Evolutionary conservation across 1,140 invertebrate species (phyloP).

Genomic region (Drosophila cardini): DNA sequence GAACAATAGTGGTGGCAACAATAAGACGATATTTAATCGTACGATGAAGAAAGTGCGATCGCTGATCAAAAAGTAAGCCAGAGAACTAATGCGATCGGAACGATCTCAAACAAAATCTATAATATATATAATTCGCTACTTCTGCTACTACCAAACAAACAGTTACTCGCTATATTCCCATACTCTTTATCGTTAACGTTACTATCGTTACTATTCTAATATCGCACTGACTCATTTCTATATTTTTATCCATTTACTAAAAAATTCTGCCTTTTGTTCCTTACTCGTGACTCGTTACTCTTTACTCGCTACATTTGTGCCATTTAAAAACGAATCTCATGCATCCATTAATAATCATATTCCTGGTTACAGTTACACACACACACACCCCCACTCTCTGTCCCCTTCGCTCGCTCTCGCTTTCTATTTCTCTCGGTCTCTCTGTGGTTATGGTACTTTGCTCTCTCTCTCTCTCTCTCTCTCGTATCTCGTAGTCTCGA

Average conservation of each 20-base stretch:
- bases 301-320: slow-evolving; percentile 61
- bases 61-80: slow-evolving; percentile 88
- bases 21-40: slow-evolving; percentile 88
- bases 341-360: slow-evolving; percentile 19
- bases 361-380: slow-evolving; percentile 1
- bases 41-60: slow-evolving; percentile 89
- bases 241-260: slow-evolving; percentile 18
- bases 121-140: slow-evolving; percentile 28
- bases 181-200: slow-evolving; percentile 32
- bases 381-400: slow-evolving; percentile 12
- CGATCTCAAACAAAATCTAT: slow-evolving; percentile 7
- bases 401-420: slow-evolving; percentile 21
- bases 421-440: slow-evolving; percentile 29
- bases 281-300: slow-evolving; percentile 41
- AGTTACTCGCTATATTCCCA: slow-evolving; percentile 42
- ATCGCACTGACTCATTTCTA: slow-evolving; percentile 17
- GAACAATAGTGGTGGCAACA: slow-evolving; percentile 72
- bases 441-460: slow-evolving; percentile 44
- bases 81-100: slow-evolving; percentile 34
- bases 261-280: neutral
- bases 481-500: slow-evolving; percentile 62
- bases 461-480: slow-evolving; percentile 44
- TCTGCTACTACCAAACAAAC: slow-evolving; percentile 11
- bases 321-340: slow-evolving; percentile 68
- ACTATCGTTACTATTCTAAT: slow-evolving; percentile 42